Evolutionary conservation across 2,113 vertebrate species (phyloP).

Genomic region (Synodontis membranacea): DNA sequence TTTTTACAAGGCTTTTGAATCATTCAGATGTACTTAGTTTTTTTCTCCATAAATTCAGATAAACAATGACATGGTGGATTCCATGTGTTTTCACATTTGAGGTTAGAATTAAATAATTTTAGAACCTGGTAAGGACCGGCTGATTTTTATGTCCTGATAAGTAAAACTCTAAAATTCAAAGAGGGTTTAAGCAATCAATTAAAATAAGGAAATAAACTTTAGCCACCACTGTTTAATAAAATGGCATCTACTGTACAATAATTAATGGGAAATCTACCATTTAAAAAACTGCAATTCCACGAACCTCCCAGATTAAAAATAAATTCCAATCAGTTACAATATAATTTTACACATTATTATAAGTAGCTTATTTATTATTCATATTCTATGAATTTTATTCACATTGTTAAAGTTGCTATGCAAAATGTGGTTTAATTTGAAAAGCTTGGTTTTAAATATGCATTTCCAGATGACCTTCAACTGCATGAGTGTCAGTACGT

Average conservation of each 20-base stretch:
- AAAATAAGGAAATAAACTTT: neutral
- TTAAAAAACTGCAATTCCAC: neutral
- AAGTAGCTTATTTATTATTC: neutral
- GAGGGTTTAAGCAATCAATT: neutral
- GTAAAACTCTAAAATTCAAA: no score
- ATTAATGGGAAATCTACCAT: neutral
- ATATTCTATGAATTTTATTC: neutral
- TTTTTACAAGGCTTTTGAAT: no score
- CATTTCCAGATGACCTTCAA: constrained; percentile 23
- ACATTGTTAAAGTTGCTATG: neutral
- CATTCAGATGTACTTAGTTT: no score
- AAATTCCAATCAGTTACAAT: neutral
- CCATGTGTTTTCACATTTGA: no score
- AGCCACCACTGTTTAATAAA: neutral
- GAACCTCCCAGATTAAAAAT: neutral
- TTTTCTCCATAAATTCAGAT: no score
- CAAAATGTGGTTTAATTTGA: constrained; percentile 23
- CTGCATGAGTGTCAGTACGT: constrained; percentile 38
- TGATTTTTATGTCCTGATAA: no score
- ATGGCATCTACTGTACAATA: neutral
- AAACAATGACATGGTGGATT: no score
- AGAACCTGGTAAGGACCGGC: no score
- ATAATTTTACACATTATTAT: neutral
- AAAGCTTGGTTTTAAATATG: constrained; percentile 23
- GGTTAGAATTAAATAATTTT: no score